phyloP scores from a whole-genome alignment of 2,888 invertebrate genomes.

The Pocota personata region DNA sequence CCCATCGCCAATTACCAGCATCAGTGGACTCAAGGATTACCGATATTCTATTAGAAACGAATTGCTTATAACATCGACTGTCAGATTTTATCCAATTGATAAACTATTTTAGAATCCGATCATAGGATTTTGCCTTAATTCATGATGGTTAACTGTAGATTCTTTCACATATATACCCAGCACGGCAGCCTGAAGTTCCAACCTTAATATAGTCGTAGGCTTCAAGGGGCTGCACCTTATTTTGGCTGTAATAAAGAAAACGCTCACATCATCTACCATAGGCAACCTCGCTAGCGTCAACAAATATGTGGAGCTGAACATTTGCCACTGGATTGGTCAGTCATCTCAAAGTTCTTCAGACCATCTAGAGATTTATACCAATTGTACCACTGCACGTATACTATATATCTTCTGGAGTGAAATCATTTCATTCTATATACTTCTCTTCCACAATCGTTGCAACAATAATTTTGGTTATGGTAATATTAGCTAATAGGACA shows the following conservation, averaged over 20 bases:
- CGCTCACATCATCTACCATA: neutral
- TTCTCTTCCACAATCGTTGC: conserved; percentile 5
- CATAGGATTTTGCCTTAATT: neutral
- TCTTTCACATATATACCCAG: conserved; percentile 6
- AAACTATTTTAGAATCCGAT: conserved; percentile 13
- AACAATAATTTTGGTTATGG: neutral
- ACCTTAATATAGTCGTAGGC: neutral
- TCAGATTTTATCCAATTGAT: conserved; percentile 8
- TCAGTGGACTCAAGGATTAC: neutral
- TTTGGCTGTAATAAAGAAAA: conserved; percentile 6
- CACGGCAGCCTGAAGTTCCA: neutral
- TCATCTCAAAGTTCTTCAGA: neutral
- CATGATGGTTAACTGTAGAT: neutral
- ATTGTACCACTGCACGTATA: neutral
- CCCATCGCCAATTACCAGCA: conserved; percentile 5
- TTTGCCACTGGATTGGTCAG: neutral
- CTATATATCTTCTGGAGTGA: conserved; percentile 5
- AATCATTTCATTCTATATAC: neutral
- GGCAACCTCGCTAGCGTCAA: conserved; percentile 6
- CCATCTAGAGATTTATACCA: conserved; percentile 5
- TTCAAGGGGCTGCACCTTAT: conserved; percentile 1
- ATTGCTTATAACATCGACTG: neutral
- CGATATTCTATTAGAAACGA: conserved; percentile 3
- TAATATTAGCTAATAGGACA: conserved; percentile 1
- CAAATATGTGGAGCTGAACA: conserved; percentile 10